A percentile compares a stretch with the other conserved stretches of the same genome.
These are phyloP conservation scores for Archaeoteleia sp. DNA, from an alignment of 2,888 invertebrate species.

Conservation along the genomic window DNA sequence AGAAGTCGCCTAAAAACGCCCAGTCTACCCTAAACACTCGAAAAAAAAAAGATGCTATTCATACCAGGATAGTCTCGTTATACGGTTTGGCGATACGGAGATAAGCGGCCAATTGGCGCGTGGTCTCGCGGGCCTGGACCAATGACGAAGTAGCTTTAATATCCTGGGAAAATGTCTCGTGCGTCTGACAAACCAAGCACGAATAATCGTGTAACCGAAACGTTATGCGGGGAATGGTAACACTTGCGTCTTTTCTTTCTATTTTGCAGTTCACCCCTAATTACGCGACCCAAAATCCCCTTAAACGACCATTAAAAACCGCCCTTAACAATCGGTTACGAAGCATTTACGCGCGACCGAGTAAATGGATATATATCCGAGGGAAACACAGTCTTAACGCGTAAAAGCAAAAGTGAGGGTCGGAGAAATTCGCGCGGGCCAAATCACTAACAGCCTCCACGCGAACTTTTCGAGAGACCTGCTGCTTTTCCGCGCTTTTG, in stretches of 20 bases:
- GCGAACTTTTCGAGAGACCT: constrained; percentile 43
- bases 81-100: constrained; percentile 56
- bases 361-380: constrained; percentile 55
- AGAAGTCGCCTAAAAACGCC: constrained; percentile 44
- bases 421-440: constrained; percentile 42
- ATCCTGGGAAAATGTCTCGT: constrained; percentile 19
- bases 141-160: constrained; percentile 23
- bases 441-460: constrained; percentile 48
- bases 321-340: constrained; percentile 57
- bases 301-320: constrained; percentile 71
- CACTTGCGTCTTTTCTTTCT: constrained; percentile 39
- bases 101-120: constrained; percentile 40
- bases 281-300: constrained; percentile 70
- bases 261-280: constrained; percentile 58
- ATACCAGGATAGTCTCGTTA: constrained; percentile 58
- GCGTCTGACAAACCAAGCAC: constrained; percentile 44
- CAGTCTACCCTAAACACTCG: constrained; percentile 32
- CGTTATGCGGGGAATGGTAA: constrained; percentile 23
- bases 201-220: constrained; percentile 59
- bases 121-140: constrained; percentile 22
- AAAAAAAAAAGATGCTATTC: constrained; percentile 48
- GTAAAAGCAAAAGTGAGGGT: constrained; percentile 45
- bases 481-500: constrained; percentile 43
- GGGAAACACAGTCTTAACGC: constrained; percentile 34
- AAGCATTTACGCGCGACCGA: constrained; percentile 51